Base-by-base conservation (phyloP, 2,888 invertebrate genomes). In the Chloroclysta siterata region DNA sequence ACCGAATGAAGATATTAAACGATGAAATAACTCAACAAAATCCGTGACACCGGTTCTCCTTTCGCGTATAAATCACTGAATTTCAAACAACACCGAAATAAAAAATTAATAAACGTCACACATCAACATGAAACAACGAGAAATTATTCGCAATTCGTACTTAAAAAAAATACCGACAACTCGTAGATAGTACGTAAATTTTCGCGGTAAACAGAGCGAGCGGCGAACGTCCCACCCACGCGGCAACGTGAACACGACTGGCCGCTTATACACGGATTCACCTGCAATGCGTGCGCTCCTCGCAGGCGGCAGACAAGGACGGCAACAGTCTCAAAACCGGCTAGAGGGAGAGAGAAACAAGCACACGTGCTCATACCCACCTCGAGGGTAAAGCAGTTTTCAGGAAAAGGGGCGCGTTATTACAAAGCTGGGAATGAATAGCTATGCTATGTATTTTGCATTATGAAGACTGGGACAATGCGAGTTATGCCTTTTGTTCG, bases 201-300 rank as follows among this genome's bases (percentile, higher is more conserved):
- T 91, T 89, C 90, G 92, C 92, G 92, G 90, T 88, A 90, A 91
- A 87, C 54, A 53, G 60, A 70, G 66, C 70, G 72, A 66, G 69
- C 69, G 68, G 63, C 75, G 73, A 75, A 73, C 88, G 87, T 82
- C 74, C 82, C 81, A 76, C 87, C 84, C 83, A 83, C 87, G 80
- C 82, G 76, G 70, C 79, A 74, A 74, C 74, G 73, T 63, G 77
- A 78, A 79, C 82, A 81, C 87, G 87, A 92, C 92, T 92, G 82
- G 76, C 76, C 8, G 47, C 60, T 53, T 44, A 57, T 33, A 36
- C 62, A 46, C 65, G 69, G 68, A 68, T 61, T 88, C 89, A 92
- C 92, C 92, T 92, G 92, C 92, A 92, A 85, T 92, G 91, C 92
- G 92, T 90, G 90, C 89, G 92, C 89, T 88, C 86, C 79, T 88